Base-by-base conservation (phyloP, 2,888 invertebrate genomes). In the Heteromyza rotundicornis region DNA sequence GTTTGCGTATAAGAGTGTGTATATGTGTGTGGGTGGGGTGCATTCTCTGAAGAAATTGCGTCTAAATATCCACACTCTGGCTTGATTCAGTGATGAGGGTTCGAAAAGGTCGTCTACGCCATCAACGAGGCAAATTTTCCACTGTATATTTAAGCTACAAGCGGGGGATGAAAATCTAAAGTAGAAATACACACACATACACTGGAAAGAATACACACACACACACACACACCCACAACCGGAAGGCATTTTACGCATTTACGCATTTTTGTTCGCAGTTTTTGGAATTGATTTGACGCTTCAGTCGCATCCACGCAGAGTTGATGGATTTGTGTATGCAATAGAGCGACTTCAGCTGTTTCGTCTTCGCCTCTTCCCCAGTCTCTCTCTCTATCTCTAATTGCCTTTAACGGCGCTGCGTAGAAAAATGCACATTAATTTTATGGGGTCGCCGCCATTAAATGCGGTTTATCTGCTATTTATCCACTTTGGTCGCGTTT, bases 181-280 rank as follows among this genome's bases (percentile, higher is more conserved):
- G n/a, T n/a, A n/a, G n/a, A n/a, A n/a, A n/a, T 53, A 64, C 68
- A 70, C 59, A 65, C 60, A 67, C 66, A 68, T 70, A 69, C 67
- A 70, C 62, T 63, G 62, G 40, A 7, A 7, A 7, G 16, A 7
- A 63, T 36, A 60, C 32, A 53, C 14, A 57, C 22, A 55, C 27
- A 58, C 50, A 49, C 24, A 19, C 50, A 57, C 36, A 62, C 54
- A 22, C 44, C 58, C 57, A 60, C 27, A 63, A 64, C 65, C 70
- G 71, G 70, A 70, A 70, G 65, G 60, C 51, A 65, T 67, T 68
- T 68, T 65, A 68, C 63, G 56, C 64, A 64, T 63, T n/a, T 68
- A 68, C 63, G 57, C 64, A 64, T 63, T 68, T 64, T 58, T 66
- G 40, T 40, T 40, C n/a, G 40, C 10, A 40, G n/a, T 40, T 40